These are phyloP conservation scores for Monarcha castaneiventris DNA, from an alignment of 2,113 vertebrate genomes.

Conservation along the genomic window DNA sequence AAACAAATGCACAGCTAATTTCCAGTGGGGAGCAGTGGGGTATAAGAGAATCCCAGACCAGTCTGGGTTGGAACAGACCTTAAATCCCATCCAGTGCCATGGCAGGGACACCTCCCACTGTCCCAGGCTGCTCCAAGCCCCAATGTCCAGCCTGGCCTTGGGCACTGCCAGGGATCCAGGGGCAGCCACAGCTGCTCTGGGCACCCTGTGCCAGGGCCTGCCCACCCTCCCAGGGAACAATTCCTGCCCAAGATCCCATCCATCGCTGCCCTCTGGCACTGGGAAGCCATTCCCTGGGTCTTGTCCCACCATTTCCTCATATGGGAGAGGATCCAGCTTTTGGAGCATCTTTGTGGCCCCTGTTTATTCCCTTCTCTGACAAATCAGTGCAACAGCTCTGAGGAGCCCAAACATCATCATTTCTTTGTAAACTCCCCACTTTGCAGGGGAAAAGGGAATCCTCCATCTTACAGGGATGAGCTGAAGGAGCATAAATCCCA, in stretches of 20 bases:
- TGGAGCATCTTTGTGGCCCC: background rate
- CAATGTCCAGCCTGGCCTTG: background rate
- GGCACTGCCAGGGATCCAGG: background rate
- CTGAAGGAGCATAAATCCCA: background rate
- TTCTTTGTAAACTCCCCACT: background rate
- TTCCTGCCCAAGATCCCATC: background rate
- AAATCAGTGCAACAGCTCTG: background rate
- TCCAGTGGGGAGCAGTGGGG: background rate
- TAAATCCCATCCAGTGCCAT: accelerated
- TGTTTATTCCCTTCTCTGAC: background rate
- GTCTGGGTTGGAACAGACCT: background rate
- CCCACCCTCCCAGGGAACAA: background rate
- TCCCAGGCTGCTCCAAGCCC: background rate
- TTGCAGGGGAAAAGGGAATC: background rate
- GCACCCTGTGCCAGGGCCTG: background rate
- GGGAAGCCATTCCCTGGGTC: background rate
- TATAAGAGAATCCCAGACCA: background rate
- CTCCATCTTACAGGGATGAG: accelerated
- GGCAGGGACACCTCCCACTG: background rate
- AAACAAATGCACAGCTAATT: background rate
- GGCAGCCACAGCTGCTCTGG: background rate
- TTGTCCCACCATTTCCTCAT: background rate
- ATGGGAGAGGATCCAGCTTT: background rate
- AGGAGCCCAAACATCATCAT: background rate
- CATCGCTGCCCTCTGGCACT: background rate